A percentile compares a stretch with the other conserved stretches of the same genome.
Conservation (phyloP, 2,797 vertebrate species). For the Strix occidentalis region DNA sequence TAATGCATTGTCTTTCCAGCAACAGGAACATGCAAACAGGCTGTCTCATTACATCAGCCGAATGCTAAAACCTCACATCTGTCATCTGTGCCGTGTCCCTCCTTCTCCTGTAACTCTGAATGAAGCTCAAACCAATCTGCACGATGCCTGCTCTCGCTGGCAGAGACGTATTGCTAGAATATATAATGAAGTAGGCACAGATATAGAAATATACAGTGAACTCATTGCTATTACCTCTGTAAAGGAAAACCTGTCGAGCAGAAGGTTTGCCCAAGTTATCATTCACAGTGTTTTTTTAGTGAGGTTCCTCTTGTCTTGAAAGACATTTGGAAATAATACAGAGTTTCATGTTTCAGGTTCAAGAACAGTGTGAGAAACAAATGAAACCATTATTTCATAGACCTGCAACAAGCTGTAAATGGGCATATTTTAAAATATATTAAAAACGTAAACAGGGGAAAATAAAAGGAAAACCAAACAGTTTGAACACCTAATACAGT, state of each 20-base stretch:
- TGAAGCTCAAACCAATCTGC: not conserved
- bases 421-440: not conserved
- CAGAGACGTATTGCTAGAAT: not conserved
- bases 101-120: not conserved
- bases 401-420: not conserved
- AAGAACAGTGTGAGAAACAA: constrained; percentile 7
- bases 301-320: not conserved
- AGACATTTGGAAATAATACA: not conserved
- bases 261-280: not conserved
- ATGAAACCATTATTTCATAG: constrained; percentile 15
- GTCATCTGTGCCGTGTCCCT: not conserved
- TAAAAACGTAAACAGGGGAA: not conserved
- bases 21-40: not conserved
- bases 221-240: not conserved
- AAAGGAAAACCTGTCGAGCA: not conserved
- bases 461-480: not conserved
- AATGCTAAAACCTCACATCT: not conserved
- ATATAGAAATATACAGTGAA: not conserved
- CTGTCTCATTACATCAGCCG: not conserved
- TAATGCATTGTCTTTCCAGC: not conserved
- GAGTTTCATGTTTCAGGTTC: not conserved
- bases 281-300: not conserved
- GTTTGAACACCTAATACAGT: not conserved
- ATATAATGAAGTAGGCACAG: not conserved
- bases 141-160: not conserved